Conservation (phyloP, 2,888 invertebrate species). For the Papilio demoleus region DNA sequence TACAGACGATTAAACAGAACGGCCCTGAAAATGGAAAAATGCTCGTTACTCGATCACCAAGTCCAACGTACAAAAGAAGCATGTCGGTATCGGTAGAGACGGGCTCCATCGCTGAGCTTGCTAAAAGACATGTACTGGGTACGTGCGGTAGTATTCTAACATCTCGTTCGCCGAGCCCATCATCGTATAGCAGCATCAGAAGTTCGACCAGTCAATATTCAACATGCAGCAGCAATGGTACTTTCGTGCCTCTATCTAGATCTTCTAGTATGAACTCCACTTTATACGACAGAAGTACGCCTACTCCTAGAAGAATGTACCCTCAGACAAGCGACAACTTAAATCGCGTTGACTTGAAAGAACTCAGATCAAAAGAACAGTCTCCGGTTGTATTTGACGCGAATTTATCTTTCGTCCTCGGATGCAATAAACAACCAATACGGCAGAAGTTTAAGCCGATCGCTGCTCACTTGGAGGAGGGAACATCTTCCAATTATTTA, state of each 20-base stretch:
- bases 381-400: conserved; percentile 92
- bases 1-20: conserved; percentile 66
- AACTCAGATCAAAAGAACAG: conserved; percentile 86
- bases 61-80: conserved; percentile 72
- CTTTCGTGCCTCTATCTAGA: conserved; percentile 71
- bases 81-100: conserved; percentile 74
- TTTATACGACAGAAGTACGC: conserved; percentile 66
- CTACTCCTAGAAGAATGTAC: conserved; percentile 86
- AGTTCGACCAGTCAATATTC: conserved; percentile 77
- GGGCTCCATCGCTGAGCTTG: conserved; percentile 78
- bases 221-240: conserved; percentile 77
- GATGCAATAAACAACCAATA: conserved; percentile 87
- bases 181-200: conserved; percentile 66
- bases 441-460: conserved; percentile 87
- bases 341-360: conserved; percentile 80
- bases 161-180: conserved; percentile 85
- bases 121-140: conserved; percentile 65
- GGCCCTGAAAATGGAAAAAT: conserved; percentile 61
- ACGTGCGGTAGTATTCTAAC: conserved; percentile 62
- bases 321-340: conserved; percentile 84
- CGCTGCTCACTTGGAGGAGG: conserved; percentile 90
- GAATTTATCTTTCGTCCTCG: conserved; percentile 90
- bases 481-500: conserved; percentile 90
- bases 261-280: conserved; percentile 74
- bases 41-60: conserved; percentile 66